Evolutionary conservation across 1,140 invertebrate genomes (phyloP).

Genomic region (Formica selysi): DNA sequence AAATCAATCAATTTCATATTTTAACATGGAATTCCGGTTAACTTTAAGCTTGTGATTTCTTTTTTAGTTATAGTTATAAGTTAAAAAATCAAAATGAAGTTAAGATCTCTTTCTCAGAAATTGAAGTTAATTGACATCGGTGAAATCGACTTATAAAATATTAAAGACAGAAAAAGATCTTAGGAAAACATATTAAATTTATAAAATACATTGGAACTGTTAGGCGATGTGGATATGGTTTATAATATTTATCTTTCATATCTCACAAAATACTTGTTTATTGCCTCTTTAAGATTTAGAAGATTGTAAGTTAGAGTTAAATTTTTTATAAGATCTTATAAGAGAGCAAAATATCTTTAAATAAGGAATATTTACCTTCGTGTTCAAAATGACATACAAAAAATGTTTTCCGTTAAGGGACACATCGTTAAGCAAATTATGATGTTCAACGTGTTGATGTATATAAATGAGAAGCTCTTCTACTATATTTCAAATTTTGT

Average conservation of each 20-base stretch:
- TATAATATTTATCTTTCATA: slow-evolving; percentile 5
- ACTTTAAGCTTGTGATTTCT: slow-evolving; percentile 7
- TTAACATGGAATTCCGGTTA: background rate
- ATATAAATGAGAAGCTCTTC: slow-evolving; percentile 20
- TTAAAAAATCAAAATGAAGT: slow-evolving; percentile 33
- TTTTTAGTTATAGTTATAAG: background rate
- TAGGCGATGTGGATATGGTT: background rate
- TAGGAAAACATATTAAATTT: slow-evolving; percentile 2
- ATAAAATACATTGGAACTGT: slow-evolving; percentile 1
- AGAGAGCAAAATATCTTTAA: background rate
- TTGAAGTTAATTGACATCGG: slow-evolving; percentile 23
- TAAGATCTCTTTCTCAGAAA: background rate
- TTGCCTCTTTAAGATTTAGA: background rate
- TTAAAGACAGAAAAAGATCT: background rate
- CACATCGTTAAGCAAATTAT: slow-evolving; percentile 25
- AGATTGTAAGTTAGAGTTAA: background rate
- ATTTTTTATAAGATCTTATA: background rate
- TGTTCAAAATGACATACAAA: background rate
- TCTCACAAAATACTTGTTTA: background rate
- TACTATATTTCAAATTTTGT: slow-evolving; percentile 17
- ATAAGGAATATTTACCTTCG: too few species aligned
- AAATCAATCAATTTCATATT: background rate
- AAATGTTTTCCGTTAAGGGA: slow-evolving; percentile 13
- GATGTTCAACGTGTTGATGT: background rate
- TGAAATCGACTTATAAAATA: slow-evolving; percentile 16